Percentiles rank a stretch among this genome's conserved stretches.
phyloP scores from a whole-genome alignment of 1,140 invertebrate species.

The Meteorus sp. region DNA sequence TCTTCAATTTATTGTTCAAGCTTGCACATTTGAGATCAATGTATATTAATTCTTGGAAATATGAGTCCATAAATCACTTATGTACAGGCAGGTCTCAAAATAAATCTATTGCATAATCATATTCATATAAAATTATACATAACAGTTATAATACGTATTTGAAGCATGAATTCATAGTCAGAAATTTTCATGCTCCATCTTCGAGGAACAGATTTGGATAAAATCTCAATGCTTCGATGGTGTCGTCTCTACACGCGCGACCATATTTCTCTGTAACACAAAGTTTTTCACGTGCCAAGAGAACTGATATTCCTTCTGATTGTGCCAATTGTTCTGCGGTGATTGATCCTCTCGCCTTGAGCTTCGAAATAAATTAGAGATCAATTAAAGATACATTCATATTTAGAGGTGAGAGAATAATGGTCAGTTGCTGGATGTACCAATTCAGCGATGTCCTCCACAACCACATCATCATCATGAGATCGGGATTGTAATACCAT shows the following conservation, averaged over 20 bases:
- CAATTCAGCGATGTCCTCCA: slow-evolving; percentile 70
- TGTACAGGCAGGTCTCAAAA: too few species aligned
- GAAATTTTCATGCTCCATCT: slow-evolving; percentile 42
- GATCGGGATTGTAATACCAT: slow-evolving; percentile 82
- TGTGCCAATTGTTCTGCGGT: slow-evolving; percentile 86
- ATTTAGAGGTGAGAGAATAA: slow-evolving; percentile 20
- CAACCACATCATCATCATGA: slow-evolving; percentile 77
- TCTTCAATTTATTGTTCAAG: too few species aligned
- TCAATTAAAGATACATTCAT: slow-evolving; percentile 26
- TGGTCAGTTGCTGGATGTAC: slow-evolving; percentile 57
- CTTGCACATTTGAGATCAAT: too few species aligned
- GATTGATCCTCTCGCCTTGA: slow-evolving; percentile 72
- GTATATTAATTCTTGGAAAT: too few species aligned
- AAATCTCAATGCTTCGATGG: slow-evolving; percentile 89
- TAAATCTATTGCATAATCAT: too few species aligned
- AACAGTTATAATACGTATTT: too few species aligned
- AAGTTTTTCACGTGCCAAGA: slow-evolving; percentile 85
- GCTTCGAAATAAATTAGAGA: slow-evolving; percentile 59
- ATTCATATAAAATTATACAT: too few species aligned
- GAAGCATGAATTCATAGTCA: too few species aligned
- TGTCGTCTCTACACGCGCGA: slow-evolving; percentile 89
- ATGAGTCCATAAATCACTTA: too few species aligned
- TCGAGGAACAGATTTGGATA: slow-evolving; percentile 85
- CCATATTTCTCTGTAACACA: slow-evolving; percentile 82
- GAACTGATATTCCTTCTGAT: slow-evolving; percentile 78